A percentile compares a stretch with the other conserved stretches of the same genome.
phyloP scores from a whole-genome alignment of 2,888 invertebrate genomes.

The Gari tellinella region DNA sequence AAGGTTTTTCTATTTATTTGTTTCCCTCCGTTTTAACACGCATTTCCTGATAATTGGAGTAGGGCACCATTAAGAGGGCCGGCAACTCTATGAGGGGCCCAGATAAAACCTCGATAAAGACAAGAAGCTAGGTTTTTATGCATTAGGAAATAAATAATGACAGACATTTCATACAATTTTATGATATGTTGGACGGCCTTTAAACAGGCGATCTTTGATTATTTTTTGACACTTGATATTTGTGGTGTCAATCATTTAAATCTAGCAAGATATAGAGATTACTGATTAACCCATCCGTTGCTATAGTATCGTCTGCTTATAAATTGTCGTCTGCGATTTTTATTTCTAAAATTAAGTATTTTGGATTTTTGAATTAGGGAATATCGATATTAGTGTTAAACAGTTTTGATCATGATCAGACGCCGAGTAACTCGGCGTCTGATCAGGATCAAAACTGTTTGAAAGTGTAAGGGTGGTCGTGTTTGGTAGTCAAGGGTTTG shows the following conservation, averaged over 20 bases:
- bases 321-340: no score
- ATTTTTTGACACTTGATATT: constrained; percentile 21
- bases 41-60: constrained; percentile 26
- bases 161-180: constrained; percentile 43
- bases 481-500: no score
- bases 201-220: background rate
- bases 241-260: constrained; percentile 1
- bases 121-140: constrained; percentile 18
- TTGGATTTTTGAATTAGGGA: no score
- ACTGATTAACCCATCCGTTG: no score
- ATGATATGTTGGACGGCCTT: constrained; percentile 22
- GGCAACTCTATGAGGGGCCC: constrained; percentile 20
- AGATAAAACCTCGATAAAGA: constrained; percentile 36
- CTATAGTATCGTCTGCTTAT: no score
- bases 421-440: no score
- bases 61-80: constrained; percentile 32
- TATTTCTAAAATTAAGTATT: no score
- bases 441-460: no score
- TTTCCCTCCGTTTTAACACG: constrained; percentile 35
- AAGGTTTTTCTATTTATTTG: constrained; percentile 15
- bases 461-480: no score
- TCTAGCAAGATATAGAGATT: background rate
- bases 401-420: no score
- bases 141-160: constrained; percentile 34
- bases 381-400: no score